Evolutionary conservation across 2,888 invertebrate genomes (phyloP).

Genomic region (Ryuthela nishihirai): DNA sequence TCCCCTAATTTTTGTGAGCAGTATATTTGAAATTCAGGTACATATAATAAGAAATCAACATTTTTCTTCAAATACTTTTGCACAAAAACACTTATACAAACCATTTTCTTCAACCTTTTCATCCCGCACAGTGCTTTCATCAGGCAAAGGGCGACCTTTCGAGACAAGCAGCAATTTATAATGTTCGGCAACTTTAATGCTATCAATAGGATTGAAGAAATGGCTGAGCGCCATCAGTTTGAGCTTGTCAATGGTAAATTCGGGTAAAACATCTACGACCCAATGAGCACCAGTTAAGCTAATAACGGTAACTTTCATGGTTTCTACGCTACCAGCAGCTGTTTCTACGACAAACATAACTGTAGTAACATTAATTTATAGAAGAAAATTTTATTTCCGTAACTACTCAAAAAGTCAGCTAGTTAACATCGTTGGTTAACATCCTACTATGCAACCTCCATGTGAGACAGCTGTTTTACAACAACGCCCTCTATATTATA

Average conservation of each 20-base stretch:
- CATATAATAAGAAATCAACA: too few species aligned
- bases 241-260: slow-evolving; percentile 50
- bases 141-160: slow-evolving; percentile 48
- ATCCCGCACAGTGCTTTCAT: slow-evolving; percentile 49
- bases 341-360: slow-evolving; percentile 36
- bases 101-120: slow-evolving; percentile 44
- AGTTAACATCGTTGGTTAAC: too few species aligned
- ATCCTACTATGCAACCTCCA: too few species aligned
- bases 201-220: slow-evolving; percentile 49
- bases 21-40: too few species aligned
- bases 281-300: slow-evolving; percentile 30
- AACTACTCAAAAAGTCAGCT: too few species aligned
- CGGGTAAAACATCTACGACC: slow-evolving; percentile 41
- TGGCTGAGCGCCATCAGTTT: slow-evolving; percentile 51
- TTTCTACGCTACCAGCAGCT: slow-evolving; percentile 25
- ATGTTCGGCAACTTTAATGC: slow-evolving; percentile 50
- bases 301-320: slow-evolving; percentile 38
- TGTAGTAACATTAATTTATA: too few species aligned
- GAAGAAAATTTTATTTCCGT: too few species aligned
- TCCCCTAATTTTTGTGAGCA: too few species aligned
- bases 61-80: too few species aligned
- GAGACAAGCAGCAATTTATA: slow-evolving; percentile 51
- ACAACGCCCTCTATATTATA: too few species aligned
- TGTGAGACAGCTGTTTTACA: too few species aligned
- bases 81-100: slow-evolving; percentile 1